Evolutionary conservation across 1,140 invertebrate genomes (phyloP), one percentile per base, ranked within the genome.

Genomic region (Drosophila seguyi): DNA sequence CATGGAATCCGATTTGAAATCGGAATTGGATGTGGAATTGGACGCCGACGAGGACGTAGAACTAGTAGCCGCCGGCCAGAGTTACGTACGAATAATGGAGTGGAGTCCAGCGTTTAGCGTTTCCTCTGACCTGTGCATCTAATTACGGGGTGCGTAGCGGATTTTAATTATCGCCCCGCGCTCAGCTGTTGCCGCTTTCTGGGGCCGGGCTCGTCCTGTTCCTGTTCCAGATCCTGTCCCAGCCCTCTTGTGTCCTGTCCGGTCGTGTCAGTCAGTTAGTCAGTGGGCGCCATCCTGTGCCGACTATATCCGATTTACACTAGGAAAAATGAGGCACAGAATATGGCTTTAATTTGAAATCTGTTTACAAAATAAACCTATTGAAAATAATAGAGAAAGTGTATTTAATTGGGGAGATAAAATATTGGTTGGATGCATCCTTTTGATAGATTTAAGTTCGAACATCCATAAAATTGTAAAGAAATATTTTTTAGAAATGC

Each of bases 91-190:
- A 45, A 69, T 67, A 55, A 69, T 69, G 31, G 66, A 63, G 39
- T 62, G 39, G 47, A 47, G 65, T 53, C 45, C 25, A 48, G 55
- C 39, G 66, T 48, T 71, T 59, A 47, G 69, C 22, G 66, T 72
- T 72, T 72, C 45, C 45, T 27, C 41, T 55, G 67, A 72, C 69
- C 81, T 68, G 67, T 76, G 72, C 76, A 88, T 84, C 80, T 88
- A 88, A 88, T 88, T 88, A 88, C 66, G 82, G 85, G 84, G 84
- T 77, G 84, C 84, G 79, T 88, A 80, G 71, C 76, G 80, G 85
- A 90, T 88, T 88, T 87, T 88, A 90, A 88, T 90, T 88, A 88
- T 88, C 77, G 55, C 80, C 42, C 69, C 60, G 27, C 20, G 74
- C 72, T 88, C 81, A 90, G 84, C 80, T 90, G 80, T 88, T 88